Conservation (phyloP, 2,888 invertebrate species). For the Dilophus febrilis region DNA sequence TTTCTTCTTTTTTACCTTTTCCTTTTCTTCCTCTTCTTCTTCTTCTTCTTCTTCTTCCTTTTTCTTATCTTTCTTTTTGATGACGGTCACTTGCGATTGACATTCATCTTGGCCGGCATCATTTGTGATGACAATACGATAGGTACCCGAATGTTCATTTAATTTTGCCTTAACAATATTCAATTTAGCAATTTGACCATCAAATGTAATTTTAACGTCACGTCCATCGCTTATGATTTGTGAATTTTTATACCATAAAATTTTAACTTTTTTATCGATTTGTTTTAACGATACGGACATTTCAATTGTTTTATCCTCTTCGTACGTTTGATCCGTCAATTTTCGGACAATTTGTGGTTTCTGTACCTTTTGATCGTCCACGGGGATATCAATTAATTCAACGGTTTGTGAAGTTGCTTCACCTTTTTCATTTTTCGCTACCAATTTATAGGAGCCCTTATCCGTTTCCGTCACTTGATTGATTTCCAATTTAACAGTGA, state of each 20-base stretch:
- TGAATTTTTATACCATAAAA: slow-evolving; percentile 50
- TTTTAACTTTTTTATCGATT: slow-evolving; percentile 59
- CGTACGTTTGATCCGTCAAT: slow-evolving; percentile 51
- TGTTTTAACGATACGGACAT: slow-evolving; percentile 57
- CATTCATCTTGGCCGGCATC: slow-evolving; percentile 83
- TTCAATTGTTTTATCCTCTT: slow-evolving; percentile 61
- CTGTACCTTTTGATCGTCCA: slow-evolving; percentile 53
- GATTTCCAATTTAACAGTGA: slow-evolving; percentile 77
- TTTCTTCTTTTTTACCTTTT: slow-evolving; percentile 19
- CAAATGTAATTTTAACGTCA: slow-evolving; percentile 63
- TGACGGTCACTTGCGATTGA: slow-evolving; percentile 67
- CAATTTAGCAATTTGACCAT: slow-evolving; percentile 64
- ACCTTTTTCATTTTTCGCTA: slow-evolving; percentile 85
- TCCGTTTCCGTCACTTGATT: slow-evolving; percentile 62
- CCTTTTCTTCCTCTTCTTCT: slow-evolving; percentile 30
- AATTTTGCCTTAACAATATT: slow-evolving; percentile 53
- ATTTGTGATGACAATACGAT: slow-evolving; percentile 74
- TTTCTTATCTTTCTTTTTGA: slow-evolving; percentile 35
- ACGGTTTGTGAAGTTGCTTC: slow-evolving; percentile 80
- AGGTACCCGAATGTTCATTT: slow-evolving; percentile 62
- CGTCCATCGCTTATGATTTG: slow-evolving; percentile 37
- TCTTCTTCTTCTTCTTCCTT: slow-evolving; percentile 35
- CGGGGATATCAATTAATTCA: slow-evolving; percentile 68
- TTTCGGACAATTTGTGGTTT: slow-evolving; percentile 67
- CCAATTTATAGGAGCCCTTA: slow-evolving; percentile 76